These are phyloP conservation scores for Meteorus cinctellus DNA, from an alignment of 2,888 invertebrate genomes.

Conservation along the genomic window DNA sequence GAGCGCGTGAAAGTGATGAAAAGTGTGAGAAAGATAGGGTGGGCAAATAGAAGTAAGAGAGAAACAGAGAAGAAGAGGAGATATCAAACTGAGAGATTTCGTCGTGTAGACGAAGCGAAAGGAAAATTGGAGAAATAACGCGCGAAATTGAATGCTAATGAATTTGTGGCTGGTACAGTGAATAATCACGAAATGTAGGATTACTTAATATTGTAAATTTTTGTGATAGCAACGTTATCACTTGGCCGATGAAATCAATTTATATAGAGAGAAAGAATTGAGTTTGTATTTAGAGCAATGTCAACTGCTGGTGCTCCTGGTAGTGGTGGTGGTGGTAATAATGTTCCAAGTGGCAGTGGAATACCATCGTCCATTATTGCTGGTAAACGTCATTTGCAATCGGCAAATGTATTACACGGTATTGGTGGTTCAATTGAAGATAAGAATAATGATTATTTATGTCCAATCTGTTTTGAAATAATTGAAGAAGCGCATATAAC, in stretches of 20 bases:
- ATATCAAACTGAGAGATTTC: not conserved
- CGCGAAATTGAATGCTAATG: not conserved
- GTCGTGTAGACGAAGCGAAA: not conserved
- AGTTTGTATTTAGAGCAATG: conserved; percentile 48
- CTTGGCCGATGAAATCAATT: not conserved
- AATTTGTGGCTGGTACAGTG: not conserved
- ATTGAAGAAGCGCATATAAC: conserved; percentile 94
- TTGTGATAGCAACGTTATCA: not conserved
- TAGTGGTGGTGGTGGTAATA: conserved; percentile 54
- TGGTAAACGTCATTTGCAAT: conserved; percentile 73
- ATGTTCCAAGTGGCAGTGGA: conserved; percentile 56
- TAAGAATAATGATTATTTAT: conserved; percentile 80
- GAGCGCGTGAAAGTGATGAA: not conserved
- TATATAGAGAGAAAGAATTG: not conserved
- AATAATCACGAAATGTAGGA: not conserved
- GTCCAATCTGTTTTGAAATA: conserved; percentile 91
- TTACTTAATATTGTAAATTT: too few relatives aligned
- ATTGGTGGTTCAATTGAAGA: conserved; percentile 80
- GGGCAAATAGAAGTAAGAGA: not conserved
- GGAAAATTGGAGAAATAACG: not conserved
- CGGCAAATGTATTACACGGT: conserved; percentile 76
- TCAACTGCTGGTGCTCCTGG: conserved; percentile 54
- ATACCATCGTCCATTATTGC: conserved; percentile 70
- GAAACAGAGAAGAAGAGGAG: not conserved
- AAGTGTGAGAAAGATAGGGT: conserved; percentile 27